Evolutionary conservation across 2,797 vertebrate species (phyloP).

Genomic region (Danio choprae): DNA sequence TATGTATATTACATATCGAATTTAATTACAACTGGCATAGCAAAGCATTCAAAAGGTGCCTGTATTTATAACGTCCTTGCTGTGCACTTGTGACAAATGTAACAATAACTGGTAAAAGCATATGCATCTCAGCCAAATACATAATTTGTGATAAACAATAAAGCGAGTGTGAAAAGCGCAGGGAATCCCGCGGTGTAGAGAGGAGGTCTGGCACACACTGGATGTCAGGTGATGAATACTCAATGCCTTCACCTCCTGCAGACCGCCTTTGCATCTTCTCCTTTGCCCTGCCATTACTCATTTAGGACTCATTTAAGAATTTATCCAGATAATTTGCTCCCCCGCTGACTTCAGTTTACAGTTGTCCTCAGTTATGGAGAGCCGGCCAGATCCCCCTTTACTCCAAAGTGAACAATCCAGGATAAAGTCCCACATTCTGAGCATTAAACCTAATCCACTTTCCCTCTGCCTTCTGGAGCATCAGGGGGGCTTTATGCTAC

Average conservation of each 20-base stretch:
- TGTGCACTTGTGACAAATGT: neutral
- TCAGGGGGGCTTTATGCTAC: conserved; percentile 68
- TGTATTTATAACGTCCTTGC: neutral
- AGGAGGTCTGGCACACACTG: conserved; percentile 9
- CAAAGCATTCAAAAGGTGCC: neutral
- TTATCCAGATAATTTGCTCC: conserved; percentile 47
- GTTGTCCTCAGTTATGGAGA: conserved; percentile 50
- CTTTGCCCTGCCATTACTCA: conserved; percentile 36
- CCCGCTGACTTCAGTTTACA: conserved; percentile 35
- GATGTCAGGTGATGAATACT: neutral
- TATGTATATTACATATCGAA: neutral
- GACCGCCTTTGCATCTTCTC: conserved; percentile 31
- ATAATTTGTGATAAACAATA: neutral
- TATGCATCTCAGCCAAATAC: neutral
- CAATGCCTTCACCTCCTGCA: conserved; percentile 27
- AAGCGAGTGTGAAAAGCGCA: neutral
- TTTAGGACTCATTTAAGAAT: conserved; percentile 37
- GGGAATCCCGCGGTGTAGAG: neutral
- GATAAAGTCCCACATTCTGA: conserved; percentile 52
- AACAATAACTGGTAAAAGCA: neutral
- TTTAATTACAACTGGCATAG: neutral
- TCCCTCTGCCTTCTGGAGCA: conserved; percentile 54
- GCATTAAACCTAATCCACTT: conserved; percentile 71
- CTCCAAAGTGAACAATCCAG: conserved; percentile 30
- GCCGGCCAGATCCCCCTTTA: conserved; percentile 45